These are phyloP conservation scores for Amazona guildingii DNA, from an alignment of 2,113 vertebrate species.

Conservation along the genomic window DNA sequence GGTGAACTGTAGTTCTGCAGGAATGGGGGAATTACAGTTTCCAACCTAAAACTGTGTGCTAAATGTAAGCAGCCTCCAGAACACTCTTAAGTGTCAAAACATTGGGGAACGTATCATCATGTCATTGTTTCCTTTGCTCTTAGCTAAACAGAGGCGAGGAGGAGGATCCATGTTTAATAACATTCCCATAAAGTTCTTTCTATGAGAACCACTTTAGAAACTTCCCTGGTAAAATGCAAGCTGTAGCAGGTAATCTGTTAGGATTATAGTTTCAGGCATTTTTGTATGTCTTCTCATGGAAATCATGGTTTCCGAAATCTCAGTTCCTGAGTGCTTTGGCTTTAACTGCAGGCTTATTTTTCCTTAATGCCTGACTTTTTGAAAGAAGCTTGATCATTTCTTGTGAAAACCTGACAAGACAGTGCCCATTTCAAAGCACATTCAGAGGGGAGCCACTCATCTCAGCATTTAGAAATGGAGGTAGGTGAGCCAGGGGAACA, in stretches of 20 bases:
- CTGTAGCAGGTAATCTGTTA: neutral
- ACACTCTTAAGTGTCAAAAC: neutral
- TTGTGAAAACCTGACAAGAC: neutral
- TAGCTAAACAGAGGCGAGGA: neutral
- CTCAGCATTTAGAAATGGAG: fast-evolving
- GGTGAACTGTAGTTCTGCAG: neutral
- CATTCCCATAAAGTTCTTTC: neutral
- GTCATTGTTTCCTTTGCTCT: neutral
- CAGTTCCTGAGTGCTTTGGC: neutral
- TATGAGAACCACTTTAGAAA: neutral
- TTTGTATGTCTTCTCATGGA: neutral
- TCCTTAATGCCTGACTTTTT: neutral
- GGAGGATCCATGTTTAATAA: neutral
- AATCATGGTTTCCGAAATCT: neutral
- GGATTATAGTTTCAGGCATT: neutral
- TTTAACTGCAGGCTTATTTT: neutral
- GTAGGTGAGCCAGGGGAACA: neutral
- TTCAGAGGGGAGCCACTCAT: neutral
- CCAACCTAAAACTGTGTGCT: neutral
- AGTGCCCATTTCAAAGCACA: fast-evolving
- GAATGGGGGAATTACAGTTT: neutral
- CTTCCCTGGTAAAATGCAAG: neutral
- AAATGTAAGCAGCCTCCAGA: neutral
- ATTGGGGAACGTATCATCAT: neutral
- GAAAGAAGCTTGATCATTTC: neutral